These are phyloP conservation scores for Cromileptes altivelis DNA, from an alignment of 2,113 vertebrate species.

Conservation along the genomic window DNA sequence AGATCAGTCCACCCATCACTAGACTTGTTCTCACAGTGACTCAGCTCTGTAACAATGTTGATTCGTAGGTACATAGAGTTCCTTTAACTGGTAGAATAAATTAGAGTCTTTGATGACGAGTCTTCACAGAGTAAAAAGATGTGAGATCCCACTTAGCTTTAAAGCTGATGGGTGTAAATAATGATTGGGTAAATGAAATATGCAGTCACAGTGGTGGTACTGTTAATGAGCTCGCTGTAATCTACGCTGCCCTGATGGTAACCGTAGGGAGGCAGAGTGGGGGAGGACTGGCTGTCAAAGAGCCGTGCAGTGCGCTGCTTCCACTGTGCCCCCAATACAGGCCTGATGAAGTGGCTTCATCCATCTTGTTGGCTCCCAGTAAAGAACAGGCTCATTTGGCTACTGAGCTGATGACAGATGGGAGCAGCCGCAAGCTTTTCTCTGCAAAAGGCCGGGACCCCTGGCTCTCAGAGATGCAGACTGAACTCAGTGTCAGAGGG, in stretches of 20 bases:
- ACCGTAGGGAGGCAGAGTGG: conserved; percentile 56
- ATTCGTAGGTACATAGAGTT: not conserved
- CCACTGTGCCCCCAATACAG: conserved; percentile 54
- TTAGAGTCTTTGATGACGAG: not conserved
- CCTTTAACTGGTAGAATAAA: not conserved
- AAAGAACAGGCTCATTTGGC: conserved; percentile 71
- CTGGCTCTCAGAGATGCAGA: conserved; percentile 53
- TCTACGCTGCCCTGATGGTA: conserved; percentile 59
- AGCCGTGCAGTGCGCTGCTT: conserved; percentile 54
- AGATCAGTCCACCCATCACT: too few relatives aligned
- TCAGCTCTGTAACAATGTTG: not conserved
- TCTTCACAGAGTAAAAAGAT: conserved; percentile 8
- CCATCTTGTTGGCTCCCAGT: conserved; percentile 72
- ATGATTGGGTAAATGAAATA: conserved; percentile 46
- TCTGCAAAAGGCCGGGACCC: conserved; percentile 69
- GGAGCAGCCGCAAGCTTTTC: conserved; percentile 60
- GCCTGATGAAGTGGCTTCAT: conserved; percentile 73
- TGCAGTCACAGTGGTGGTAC: conserved; percentile 28
- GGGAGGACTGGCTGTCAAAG: conserved; percentile 67
- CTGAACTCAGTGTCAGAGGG: conserved; percentile 48
- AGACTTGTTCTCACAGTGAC: not conserved
- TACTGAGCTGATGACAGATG: conserved; percentile 72
- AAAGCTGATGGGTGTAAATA: conserved; percentile 33
- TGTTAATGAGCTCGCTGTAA: conserved; percentile 64
- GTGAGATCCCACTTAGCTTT: conserved; percentile 15